These are phyloP conservation scores for Troides helena DNA, from an alignment of 2,888 invertebrate species.

Conservation along the genomic window DNA sequence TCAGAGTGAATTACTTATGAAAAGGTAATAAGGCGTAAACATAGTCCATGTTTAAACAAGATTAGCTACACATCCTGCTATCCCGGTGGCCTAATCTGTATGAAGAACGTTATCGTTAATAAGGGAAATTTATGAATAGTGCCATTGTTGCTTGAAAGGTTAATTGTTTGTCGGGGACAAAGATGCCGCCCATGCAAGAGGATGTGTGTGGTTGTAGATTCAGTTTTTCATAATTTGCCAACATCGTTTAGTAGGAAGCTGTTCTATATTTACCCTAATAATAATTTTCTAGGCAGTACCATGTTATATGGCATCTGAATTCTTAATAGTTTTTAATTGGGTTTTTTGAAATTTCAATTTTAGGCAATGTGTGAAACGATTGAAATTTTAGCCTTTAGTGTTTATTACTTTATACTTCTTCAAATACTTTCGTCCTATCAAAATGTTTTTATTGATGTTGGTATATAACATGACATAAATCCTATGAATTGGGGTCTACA, in stretches of 20 bases:
- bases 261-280: neutral
- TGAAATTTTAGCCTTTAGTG: neutral
- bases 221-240: conserved; percentile 11
- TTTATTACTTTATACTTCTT: no score
- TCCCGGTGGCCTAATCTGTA: conserved; percentile 72
- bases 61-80: conserved; percentile 74
- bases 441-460: no score
- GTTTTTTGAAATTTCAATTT: neutral
- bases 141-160: conserved; percentile 44
- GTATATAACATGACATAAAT: neutral
- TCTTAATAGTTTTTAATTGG: no score
- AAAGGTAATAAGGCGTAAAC: conserved; percentile 55
- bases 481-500: neutral
- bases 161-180: conserved; percentile 53
- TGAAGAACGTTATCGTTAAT: conserved; percentile 58
- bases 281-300: no score
- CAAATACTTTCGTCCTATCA: no score
- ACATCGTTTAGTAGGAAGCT: neutral
- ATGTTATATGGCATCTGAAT: no score
- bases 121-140: conserved; percentile 69
- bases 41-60: conserved; percentile 62
- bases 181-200: conserved; percentile 46
- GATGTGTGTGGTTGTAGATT: conserved; percentile 28
- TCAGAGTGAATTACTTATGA: conserved; percentile 36
- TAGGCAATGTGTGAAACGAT: neutral